phyloP scores from a whole-genome alignment of 2,888 invertebrate species.

The Drosophila tripunctata region DNA sequence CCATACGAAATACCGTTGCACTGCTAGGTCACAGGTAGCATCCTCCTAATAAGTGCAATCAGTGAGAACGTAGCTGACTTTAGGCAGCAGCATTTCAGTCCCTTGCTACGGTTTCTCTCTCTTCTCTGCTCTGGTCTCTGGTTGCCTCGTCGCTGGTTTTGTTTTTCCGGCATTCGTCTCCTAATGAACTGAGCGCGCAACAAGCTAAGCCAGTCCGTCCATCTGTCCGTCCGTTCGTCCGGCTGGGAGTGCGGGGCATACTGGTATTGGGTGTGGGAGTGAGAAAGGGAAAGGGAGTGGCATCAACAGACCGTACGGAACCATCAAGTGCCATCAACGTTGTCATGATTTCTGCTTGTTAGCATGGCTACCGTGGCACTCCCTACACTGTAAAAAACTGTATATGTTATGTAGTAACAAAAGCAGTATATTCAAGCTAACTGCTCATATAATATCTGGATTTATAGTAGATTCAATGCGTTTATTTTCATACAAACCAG shows the following conservation, averaged over 20 bases:
- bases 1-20: slow-evolving; percentile 30
- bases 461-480: too few relatives aligned
- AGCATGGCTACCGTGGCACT: slow-evolving; percentile 70
- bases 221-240: too few relatives aligned
- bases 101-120: background rate
- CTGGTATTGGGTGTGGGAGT: background rate
- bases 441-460: too few relatives aligned
- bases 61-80: slow-evolving; percentile 45
- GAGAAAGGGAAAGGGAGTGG: background rate
- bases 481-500: too few relatives aligned
- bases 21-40: slow-evolving; percentile 40
- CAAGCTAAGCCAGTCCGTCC: too few relatives aligned
- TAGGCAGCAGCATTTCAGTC: slow-evolving; percentile 4
- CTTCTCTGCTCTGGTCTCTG: background rate
- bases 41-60: slow-evolving; percentile 76
- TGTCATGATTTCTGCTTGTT: slow-evolving; percentile 80
- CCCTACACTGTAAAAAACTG: background rate
- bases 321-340: slow-evolving; percentile 76
- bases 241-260: background rate
- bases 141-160: slow-evolving; percentile 28
- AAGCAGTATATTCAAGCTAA: too few relatives aligned
- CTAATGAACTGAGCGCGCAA: slow-evolving; percentile 67
- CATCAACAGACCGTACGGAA: slow-evolving; percentile 25
- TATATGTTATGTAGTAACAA: background rate
- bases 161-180: slow-evolving; percentile 64